Evolutionary conservation across 2,888 invertebrate species (phyloP), one percentile per base, ranked within the genome.

Genomic region (Nasonovia ribisnigri): DNA sequence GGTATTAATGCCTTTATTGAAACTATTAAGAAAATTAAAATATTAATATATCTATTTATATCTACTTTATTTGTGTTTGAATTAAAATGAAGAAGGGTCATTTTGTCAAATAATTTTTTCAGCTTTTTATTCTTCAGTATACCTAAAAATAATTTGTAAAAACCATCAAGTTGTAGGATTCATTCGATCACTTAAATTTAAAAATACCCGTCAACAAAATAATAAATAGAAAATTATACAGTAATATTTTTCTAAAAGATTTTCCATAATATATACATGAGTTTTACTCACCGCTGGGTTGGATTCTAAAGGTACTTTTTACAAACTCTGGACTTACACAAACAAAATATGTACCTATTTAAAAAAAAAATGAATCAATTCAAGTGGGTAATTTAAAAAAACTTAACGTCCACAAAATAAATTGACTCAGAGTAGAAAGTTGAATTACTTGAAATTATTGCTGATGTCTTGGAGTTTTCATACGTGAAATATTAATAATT

Each of bases 261-360:
- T 36, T 77, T 5, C 16, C 16, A 20, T 20, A 36, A 20, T 20
- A 67, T 67, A 16, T 67, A 67, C 16, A 6, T 36, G 2, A 77
- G 2, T 36, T 6, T 86, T 87, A 87, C 92, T 87, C 13, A 92
- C 92, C 48, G 60, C 26, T 13, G 92, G 92, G 16, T 92, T 92
- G 13, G 92, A 92, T 92, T 92, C 92, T 36, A 92, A 48, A 48
- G 92, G 92, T 86, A 54, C 16, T 43, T 13, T 54, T 11, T 43
- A 54, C 26, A 54, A 91, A 46, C 29, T 90, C 29, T 4, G 43
- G 54, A 86, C 24, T 77, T 51, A 26, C 24, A 46, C n/a, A n/a
- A n/a, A n/a, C 6, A 5, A 51, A 88, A 87, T 87, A 88, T 20
- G 20, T 51, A 54, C n/a, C n/a, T n/a, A n/a, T 88, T 54, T 3